Conservation (phyloP, 2,113 vertebrate species). For the Dipodomys merriami region DNA sequence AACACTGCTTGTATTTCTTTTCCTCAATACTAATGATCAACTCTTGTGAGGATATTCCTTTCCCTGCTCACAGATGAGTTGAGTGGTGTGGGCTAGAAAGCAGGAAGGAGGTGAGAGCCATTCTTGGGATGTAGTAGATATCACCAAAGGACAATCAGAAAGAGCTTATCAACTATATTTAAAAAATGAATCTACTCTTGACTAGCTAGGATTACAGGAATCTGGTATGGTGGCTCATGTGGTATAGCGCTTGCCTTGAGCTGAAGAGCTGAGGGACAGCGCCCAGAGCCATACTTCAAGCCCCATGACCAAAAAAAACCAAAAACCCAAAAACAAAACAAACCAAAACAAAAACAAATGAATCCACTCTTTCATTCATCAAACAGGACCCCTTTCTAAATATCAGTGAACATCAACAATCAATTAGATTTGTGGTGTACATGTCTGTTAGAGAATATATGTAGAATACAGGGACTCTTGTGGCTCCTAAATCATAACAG, state of each 20-base stretch:
- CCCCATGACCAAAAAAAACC: too few species aligned
- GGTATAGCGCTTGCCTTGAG: too few species aligned
- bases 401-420: slow-evolving; percentile 65
- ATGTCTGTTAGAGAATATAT: slow-evolving; percentile 27
- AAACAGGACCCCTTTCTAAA: slow-evolving; percentile 59
- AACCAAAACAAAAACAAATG: not conserved
- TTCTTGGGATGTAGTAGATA: not conserved
- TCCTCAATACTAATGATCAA: not conserved
- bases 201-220: too few species aligned
- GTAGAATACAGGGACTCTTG: not conserved
- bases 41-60: not conserved
- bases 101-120: not conserved
- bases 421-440: slow-evolving; percentile 56
- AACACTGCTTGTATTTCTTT: not conserved
- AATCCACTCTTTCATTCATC: slow-evolving; percentile 58
- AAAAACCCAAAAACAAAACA: too few species aligned
- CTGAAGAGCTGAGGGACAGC: too few species aligned
- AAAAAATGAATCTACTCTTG: slow-evolving; percentile 60
- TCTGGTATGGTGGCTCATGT: too few species aligned
- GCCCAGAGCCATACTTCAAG: too few species aligned
- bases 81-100: not conserved
- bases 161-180: slow-evolving; percentile 30
- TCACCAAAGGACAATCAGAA: slow-evolving; percentile 4
- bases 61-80: not conserved
- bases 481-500: not conserved